Evolutionary conservation across 2,113 vertebrate genomes (phyloP).

Genomic region (Periophthalmus modestus): DNA sequence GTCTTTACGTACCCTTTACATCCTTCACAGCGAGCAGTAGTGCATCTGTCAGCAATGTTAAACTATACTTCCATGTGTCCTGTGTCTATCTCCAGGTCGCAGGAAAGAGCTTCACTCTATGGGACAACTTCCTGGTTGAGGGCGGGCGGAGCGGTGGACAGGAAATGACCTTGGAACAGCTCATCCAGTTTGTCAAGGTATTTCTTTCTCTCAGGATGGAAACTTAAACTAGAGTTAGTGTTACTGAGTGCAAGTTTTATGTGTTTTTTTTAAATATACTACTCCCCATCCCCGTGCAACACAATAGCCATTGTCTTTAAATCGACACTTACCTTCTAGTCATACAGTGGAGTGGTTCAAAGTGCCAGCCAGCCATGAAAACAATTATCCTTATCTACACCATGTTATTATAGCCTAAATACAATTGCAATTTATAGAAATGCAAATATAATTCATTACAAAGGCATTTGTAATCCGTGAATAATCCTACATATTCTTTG

Average conservation of each 20-base stretch:
- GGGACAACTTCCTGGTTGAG: constrained; percentile 79
- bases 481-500: not conserved
- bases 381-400: not conserved
- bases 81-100: constrained; percentile 77
- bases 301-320: constrained; percentile 47
- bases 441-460: not conserved
- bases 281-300: constrained; percentile 39
- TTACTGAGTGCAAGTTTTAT: constrained; percentile 24
- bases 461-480: not conserved
- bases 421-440: not conserved
- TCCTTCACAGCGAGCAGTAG: constrained; percentile 23
- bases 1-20: constrained; percentile 11
- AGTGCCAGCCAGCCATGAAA: not conserved
- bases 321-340: constrained; percentile 29
- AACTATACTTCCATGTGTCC: constrained; percentile 33
- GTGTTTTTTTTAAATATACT: constrained; percentile 20
- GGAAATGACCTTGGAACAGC: constrained; percentile 82
- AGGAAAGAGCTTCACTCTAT: constrained; percentile 78
- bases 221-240: constrained; percentile 34
- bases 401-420: not conserved
- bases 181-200: constrained; percentile 85
- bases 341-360: constrained; percentile 1
- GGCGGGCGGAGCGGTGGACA: constrained; percentile 67
- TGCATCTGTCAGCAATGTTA: constrained; percentile 50
- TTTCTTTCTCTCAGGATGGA: constrained; percentile 38